Evolutionary conservation across 2,888 invertebrate species (phyloP), one percentile per base, ranked within the genome.

Genomic region (Ferrisia virgata): DNA sequence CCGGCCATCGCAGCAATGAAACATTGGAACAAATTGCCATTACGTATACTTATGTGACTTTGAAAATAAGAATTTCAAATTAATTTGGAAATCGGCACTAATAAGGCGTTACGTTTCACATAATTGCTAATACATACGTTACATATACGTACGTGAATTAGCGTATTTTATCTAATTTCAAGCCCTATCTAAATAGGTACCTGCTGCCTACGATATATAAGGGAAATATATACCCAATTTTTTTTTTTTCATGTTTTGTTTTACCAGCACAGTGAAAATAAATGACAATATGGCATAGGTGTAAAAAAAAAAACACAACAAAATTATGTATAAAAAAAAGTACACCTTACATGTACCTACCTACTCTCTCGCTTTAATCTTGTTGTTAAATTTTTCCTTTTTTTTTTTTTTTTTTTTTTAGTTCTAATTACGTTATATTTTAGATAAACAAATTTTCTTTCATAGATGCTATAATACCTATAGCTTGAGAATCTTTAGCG

Each of bases 21-120:
- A 76, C 31, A 76, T 76, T 31, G 72, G 72, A 76, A 76, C 72
- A 76, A 76, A 76, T 76, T 76, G 72, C 72, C 72, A 76, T 76
- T 76, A 76, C 33, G 36, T 76, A 76, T 76, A 76, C 33, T 18
- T 76, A 76, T 76, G 33, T 31, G 72, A 76, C 31, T 76, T 64
- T 33, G 72, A 76, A 36, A 76, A 76, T 76, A 11, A 36, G 72
- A 76, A 76, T 33, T 36, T 76, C 36, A n/a, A 76, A 76, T 36
- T 31, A 76, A 76, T 76, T 76, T 36, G 72, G 36, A 76, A 76
- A 76, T 76, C 72, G 72, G 72, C 36, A 76, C 72, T 76, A 76
- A 76, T 76, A 76, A 76, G 72, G 72, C 72, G 72, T 76, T 76
- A 76, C 36, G 72, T 76, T 76, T 36, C 72, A 28, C 72, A 36